These are phyloP conservation scores for Drosophila prolongata DNA, from an alignment of 2,888 invertebrate genomes.

Conservation along the genomic window DNA sequence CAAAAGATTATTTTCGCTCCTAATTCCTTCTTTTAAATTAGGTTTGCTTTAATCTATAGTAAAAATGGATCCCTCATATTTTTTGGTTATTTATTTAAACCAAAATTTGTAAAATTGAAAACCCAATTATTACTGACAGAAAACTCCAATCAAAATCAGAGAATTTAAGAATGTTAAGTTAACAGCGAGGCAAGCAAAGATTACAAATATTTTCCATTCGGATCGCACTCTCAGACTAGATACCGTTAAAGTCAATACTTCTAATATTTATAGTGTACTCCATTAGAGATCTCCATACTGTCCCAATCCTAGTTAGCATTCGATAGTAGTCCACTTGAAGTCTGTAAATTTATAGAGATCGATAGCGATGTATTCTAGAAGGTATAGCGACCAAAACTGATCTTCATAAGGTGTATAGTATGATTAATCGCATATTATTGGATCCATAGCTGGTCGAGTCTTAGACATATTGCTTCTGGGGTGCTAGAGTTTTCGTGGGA, in stretches of 20 bases:
- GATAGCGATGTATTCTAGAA: conserved; percentile 16
- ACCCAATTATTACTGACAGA: background rate
- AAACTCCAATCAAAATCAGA: conserved; percentile 12
- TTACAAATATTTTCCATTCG: conserved; percentile 42
- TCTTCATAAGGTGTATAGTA: conserved; percentile 61
- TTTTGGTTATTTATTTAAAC: no score
- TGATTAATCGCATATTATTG: conserved; percentile 2
- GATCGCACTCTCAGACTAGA: conserved; percentile 45
- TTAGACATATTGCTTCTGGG: conserved; percentile 18
- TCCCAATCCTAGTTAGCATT: conserved; percentile 58
- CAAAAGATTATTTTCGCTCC: background rate
- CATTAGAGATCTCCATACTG: conserved; percentile 53
- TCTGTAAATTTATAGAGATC: conserved; percentile 27
- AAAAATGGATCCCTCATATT: no score
- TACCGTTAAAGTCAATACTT: conserved; percentile 16
- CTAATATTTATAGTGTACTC: conserved; percentile 13
- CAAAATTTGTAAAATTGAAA: background rate
- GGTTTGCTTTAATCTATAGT: background rate
- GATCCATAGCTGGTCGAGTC: conserved; percentile 4
- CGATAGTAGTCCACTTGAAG: conserved; percentile 53
- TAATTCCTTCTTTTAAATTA: background rate
- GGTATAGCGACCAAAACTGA: conserved; percentile 69
- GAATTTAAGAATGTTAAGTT: conserved; percentile 46
- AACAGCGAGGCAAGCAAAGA: conserved; percentile 17
- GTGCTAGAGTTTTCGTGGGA: conserved; percentile 30